Percentiles rank a stretch among this genome's conserved stretches.
phyloP scores from a whole-genome alignment of 1,140 invertebrate genomes.

The Batillaria attramentaria region DNA sequence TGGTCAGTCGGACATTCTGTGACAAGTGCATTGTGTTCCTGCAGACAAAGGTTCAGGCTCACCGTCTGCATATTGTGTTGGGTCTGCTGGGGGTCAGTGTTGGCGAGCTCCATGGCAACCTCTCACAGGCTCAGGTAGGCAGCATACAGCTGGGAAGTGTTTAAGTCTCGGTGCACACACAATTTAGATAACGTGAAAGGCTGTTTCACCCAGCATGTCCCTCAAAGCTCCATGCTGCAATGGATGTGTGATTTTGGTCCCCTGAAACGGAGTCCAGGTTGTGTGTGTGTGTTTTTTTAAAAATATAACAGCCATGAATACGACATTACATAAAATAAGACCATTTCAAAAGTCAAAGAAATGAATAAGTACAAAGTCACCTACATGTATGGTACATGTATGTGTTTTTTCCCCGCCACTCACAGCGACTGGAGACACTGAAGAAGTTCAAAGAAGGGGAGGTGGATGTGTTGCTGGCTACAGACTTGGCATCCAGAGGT shows the following conservation, averaged over 20 bases:
- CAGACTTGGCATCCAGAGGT: constrained; percentile 96
- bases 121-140: constrained; percentile 84
- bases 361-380: no score
- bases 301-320: no score
- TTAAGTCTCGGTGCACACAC: no score
- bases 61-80: constrained; percentile 90
- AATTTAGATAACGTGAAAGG: no score
- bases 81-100: constrained; percentile 89
- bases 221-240: no score
- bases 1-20: constrained; percentile 94
- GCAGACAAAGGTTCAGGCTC: constrained; percentile 95
- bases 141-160: background rate
- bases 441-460: constrained; percentile 89
- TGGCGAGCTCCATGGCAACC: constrained; percentile 95
- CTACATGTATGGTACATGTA: background rate
- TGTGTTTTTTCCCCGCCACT: background rate
- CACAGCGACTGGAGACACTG: constrained; percentile 39
- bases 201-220: no score
- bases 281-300: no score
- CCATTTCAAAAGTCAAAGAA: no score
- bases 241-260: no score
- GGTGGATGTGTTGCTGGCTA: constrained; percentile 93
- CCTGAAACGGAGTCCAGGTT: no score
- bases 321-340: no score
- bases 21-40: constrained; percentile 96